phyloP scores from a whole-genome alignment of 2,888 invertebrate genomes.

The Gymnosoma rotundatum region DNA sequence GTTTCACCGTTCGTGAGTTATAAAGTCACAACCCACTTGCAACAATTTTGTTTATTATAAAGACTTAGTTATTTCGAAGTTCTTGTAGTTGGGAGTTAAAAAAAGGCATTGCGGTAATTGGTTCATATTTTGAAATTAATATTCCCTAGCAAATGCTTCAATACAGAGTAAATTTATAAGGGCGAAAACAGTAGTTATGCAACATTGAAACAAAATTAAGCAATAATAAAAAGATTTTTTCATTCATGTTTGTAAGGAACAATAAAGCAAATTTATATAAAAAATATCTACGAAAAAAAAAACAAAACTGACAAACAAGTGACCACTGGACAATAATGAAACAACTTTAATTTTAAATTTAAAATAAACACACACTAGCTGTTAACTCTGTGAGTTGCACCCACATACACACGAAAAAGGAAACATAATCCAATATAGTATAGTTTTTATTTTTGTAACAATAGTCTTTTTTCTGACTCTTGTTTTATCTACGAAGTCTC shows the following conservation, averaged over 20 bases:
- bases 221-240: neutral
- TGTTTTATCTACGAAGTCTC: neutral
- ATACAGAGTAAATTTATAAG: too few species aligned
- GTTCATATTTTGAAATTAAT: too few species aligned
- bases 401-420: neutral
- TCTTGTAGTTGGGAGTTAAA: too few species aligned
- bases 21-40: too few species aligned
- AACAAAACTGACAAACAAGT: neutral
- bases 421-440: neutral
- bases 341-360: slow-evolving; percentile 66
- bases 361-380: slow-evolving; percentile 2
- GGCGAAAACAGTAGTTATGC: too few species aligned
- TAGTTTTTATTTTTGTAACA: slow-evolving; percentile 23
- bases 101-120: too few species aligned
- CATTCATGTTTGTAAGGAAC: neutral
- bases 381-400: neutral
- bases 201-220: too few species aligned
- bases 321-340: slow-evolving; percentile 20
- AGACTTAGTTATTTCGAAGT: too few species aligned
- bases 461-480: neutral
- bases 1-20: too few species aligned
- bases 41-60: too few species aligned
- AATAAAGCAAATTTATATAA: neutral
- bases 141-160: too few species aligned
- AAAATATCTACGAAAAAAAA: neutral